Evolutionary conservation across 2,113 vertebrate species (phyloP).

Genomic region (Coptodon rendalli): DNA sequence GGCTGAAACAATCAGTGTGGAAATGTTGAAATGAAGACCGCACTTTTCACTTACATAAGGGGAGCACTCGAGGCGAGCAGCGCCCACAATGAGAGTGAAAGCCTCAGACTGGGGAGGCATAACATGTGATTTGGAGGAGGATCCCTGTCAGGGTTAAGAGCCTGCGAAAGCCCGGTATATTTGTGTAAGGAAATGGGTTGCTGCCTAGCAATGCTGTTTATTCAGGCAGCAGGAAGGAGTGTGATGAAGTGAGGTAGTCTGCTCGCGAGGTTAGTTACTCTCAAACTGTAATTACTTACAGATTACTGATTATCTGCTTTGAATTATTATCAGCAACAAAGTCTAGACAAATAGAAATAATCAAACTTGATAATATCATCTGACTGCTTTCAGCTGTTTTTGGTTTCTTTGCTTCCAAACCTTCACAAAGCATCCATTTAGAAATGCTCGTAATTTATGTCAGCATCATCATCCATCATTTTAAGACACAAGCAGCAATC

Average conservation of each 20-base stretch:
- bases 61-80: neutral
- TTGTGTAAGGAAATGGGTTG: slow-evolving; percentile 66
- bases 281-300: slow-evolving; percentile 27
- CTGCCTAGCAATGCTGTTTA: slow-evolving; percentile 69
- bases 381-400: neutral
- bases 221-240: slow-evolving; percentile 58
- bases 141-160: slow-evolving; percentile 49
- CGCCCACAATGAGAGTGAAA: slow-evolving; percentile 5
- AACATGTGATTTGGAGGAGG: slow-evolving; percentile 53
- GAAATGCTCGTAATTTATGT: neutral
- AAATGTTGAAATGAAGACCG: slow-evolving; percentile 8
- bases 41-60: slow-evolving; percentile 16
- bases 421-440: neutral
- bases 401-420: neutral
- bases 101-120: neutral
- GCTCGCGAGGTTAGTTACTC: neutral
- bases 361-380: neutral
- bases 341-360: neutral
- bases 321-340: neutral
- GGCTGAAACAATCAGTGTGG: neutral
- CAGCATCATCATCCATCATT: neutral
- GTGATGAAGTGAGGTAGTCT: slow-evolving; percentile 31
- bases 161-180: slow-evolving; percentile 39
- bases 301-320: slow-evolving; percentile 7
- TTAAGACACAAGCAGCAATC: neutral